Evolutionary conservation across 2,113 vertebrate species (phyloP), one percentile per base, ranked within the genome.

Genomic region (Nycticorax nycticorax): DNA sequence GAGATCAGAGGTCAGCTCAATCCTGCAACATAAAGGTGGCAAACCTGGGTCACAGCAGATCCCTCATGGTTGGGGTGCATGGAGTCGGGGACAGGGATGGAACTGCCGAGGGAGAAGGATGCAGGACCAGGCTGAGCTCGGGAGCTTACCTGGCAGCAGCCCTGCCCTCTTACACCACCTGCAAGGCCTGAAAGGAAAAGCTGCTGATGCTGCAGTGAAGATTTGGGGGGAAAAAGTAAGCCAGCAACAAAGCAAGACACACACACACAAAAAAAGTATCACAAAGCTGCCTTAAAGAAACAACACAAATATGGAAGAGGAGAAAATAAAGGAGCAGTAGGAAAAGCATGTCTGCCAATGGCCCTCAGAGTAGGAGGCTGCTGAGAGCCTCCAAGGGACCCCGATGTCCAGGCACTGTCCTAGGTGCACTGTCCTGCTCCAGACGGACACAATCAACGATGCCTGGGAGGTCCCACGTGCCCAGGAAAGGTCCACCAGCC

Each of bases 1-100:
- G 98, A 98, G 97, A 98, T 98, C 98, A 98, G 98, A 98, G 97
- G 98, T 98, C 98, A 98, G 98, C 97, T 98, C 98, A 98, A 98
- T 98, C 98, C 98, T 98, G 98, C 97, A 98, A 98, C 96, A 98
- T 93, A 98, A 98, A 98, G 93, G 98, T 96, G 98, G 97, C 97
- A 97, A 92, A 97, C 59, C 77, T 75, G 86, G 95, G 97, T 98
- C 98, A 98, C 91, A 85, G 95, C 89, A 78, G 83, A 67, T 93
- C 76, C 92, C 83, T 78, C 17, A 30, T 3, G 32, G 68, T 59
- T 4, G 0, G 86, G 78, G 62, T 11, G 10, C 32, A 1, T 23
- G 79, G 86, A 71, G 13, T 9, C 5, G 2, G 78, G 76, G 60
- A 21, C 7, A 64, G 67, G 95, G 81, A 57, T 52, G 56, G 77